Conservation (phyloP, 2,113 vertebrate species). For the Lichenostomus cassidix region DNA sequence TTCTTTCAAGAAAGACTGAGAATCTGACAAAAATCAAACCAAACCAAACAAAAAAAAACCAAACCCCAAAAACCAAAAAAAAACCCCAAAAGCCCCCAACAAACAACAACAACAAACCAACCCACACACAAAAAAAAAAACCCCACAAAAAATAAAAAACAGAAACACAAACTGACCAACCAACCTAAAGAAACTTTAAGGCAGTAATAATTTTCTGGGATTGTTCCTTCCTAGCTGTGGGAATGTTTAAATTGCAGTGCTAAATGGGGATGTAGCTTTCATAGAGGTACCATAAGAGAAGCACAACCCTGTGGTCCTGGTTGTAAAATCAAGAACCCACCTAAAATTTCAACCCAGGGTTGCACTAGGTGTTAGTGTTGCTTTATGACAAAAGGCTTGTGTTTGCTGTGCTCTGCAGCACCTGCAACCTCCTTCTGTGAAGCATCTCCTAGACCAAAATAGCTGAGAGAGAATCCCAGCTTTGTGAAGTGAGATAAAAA, state of each 20-base stretch:
- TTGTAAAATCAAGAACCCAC: not conserved
- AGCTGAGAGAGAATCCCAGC: not conserved
- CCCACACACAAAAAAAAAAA: too few species aligned
- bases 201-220: not conserved
- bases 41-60: too few species aligned
- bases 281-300: not conserved
- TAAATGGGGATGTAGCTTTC: not conserved
- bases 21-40: not conserved
- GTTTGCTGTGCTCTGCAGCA: not conserved
- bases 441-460: not conserved
- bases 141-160: too few species aligned
- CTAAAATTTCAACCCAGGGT: not conserved
- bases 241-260: not conserved
- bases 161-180: not conserved
- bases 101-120: not conserved
- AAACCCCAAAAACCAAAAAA: too few species aligned
- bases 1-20: not conserved
- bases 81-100: not conserved
- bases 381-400: not conserved
- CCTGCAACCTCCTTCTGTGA: not conserved
- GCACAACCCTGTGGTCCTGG: not conserved
- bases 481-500: not conserved
- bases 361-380: not conserved
- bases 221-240: not conserved
- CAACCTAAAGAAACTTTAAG: not conserved